Evolutionary conservation across 2,797 vertebrate genomes (phyloP).

Genomic region (Falco naumanni): DNA sequence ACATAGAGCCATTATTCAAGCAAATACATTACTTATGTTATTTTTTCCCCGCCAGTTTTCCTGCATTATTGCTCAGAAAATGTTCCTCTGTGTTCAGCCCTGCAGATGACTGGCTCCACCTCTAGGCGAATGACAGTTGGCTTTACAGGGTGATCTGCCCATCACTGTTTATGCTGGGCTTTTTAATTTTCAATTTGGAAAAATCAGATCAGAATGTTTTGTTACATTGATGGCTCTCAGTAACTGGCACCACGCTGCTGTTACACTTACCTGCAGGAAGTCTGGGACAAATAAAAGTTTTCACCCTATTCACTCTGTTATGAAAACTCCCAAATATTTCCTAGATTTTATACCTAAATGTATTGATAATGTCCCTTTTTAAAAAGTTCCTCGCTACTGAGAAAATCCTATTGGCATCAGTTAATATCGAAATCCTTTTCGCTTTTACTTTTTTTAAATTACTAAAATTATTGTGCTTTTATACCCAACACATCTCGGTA

Average conservation of each 20-base stretch:
- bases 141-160: not conserved
- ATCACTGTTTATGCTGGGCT: not conserved
- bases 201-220: not conserved
- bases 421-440: not conserved
- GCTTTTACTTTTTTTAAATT: not conserved
- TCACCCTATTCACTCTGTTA: not conserved
- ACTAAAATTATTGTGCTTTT: not conserved
- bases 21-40: not conserved
- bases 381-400: not conserved
- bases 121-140: slow-evolving; percentile 20
- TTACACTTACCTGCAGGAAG: not conserved
- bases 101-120: slow-evolving; percentile 59
- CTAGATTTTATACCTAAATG: not conserved
- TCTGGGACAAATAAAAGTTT: not conserved
- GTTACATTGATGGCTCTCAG: not conserved
- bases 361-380: not conserved
- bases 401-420: not conserved
- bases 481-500: not conserved
- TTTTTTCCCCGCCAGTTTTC: not conserved
- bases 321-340: not conserved
- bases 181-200: not conserved
- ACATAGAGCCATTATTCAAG: not conserved
- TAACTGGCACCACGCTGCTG: not conserved
- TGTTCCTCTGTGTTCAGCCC: not conserved
- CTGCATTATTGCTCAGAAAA: not conserved